Evolutionary conservation across 2,797 vertebrate species (phyloP).

Genomic region (Microhierax caerulescens): DNA sequence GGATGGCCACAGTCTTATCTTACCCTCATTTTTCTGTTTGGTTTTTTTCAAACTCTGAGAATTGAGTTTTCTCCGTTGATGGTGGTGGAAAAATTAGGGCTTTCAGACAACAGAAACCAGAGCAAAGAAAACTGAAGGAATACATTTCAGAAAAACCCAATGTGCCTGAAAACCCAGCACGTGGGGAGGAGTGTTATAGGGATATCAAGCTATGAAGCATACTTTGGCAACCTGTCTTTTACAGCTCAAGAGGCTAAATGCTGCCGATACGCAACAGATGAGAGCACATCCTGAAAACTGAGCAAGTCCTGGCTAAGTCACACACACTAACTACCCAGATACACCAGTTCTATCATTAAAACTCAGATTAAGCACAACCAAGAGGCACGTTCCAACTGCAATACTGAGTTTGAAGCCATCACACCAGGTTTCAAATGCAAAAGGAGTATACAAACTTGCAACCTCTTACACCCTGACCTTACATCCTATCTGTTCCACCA

Average conservation of each 20-base stretch:
- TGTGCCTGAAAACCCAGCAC: neutral
- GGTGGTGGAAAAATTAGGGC: neutral
- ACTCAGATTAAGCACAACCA: neutral
- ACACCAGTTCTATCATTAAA: neutral
- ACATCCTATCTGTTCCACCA: neutral
- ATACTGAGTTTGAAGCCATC: neutral
- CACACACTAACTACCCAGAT: neutral
- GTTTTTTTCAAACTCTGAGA: neutral
- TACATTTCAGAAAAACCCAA: neutral
- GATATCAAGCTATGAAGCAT: neutral
- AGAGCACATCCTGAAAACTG: constrained; percentile 31
- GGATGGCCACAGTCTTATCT: neutral
- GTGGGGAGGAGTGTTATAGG: neutral
- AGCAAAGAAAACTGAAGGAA: neutral
- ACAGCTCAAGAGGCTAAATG: constrained; percentile 8
- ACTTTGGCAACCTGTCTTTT: neutral
- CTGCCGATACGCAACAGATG: constrained; percentile 5
- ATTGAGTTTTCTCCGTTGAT: neutral
- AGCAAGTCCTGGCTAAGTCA: constrained; percentile 26
- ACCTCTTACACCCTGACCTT: neutral
- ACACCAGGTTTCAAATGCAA: neutral
- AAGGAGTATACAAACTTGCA: neutral
- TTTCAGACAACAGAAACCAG: neutral
- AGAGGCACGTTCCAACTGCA: neutral
- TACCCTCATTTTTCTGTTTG: neutral